phyloP scores from a whole-genome alignment of 2,797 vertebrate genomes.

The Balearica regulorum region DNA sequence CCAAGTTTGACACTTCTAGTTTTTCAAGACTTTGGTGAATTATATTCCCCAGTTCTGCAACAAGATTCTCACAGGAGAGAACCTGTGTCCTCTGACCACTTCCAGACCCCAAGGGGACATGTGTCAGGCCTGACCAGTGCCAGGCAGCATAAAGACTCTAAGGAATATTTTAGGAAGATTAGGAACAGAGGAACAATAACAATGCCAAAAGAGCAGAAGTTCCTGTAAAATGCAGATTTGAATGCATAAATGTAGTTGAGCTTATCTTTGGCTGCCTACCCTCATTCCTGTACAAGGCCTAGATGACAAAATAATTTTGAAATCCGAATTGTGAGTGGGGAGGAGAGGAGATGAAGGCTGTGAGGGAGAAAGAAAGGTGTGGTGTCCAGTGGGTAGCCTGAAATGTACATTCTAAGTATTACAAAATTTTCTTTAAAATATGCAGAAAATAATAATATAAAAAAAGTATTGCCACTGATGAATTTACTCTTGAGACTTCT shows the following conservation, averaged over 20 bases:
- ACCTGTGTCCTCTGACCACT: not conserved
- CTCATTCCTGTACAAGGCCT: not conserved
- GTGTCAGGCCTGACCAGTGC: not conserved
- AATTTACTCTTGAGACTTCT: not conserved
- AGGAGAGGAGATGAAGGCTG: not conserved
- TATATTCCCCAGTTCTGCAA: not conserved
- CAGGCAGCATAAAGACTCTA: not conserved
- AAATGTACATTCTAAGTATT: not conserved
- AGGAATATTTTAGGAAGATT: not conserved
- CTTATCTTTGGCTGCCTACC: not conserved
- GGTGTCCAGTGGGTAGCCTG: not conserved
- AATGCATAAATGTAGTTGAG: not conserved
- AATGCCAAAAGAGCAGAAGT: not conserved
- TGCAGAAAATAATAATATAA: not conserved
- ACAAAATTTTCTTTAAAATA: not conserved
- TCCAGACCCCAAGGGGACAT: not conserved
- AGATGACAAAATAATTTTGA: slow-evolving; percentile 43
- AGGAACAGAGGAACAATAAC: not conserved
- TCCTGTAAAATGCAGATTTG: slow-evolving; percentile 32
- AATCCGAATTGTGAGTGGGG: not conserved
- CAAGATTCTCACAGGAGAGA: not conserved
- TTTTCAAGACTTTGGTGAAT: slow-evolving; percentile 34
- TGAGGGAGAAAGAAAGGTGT: not conserved
- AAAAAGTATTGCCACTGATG: not conserved
- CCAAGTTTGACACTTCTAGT: not conserved